These are phyloP conservation scores for Coendou prehensilis DNA, from an alignment of 2,797 vertebrate genomes.

Conservation along the genomic window DNA sequence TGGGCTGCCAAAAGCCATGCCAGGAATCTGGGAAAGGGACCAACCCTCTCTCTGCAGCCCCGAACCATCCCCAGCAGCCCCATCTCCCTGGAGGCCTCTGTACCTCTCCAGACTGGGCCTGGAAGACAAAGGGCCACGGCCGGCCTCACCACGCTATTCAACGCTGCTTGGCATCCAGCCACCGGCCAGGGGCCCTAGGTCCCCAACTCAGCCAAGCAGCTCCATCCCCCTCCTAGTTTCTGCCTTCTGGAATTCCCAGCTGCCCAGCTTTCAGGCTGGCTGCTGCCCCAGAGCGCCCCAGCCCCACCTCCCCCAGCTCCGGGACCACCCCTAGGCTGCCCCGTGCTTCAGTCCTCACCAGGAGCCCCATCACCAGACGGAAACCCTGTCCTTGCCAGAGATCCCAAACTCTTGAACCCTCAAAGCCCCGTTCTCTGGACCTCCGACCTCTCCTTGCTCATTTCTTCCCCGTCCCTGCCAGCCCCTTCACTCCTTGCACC, in stretches of 20 bases:
- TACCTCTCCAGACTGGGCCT: background rate
- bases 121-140: conserved; percentile 70
- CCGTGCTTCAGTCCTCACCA: background rate
- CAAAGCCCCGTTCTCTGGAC: background rate
- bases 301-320: background rate
- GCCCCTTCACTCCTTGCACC: too few relatives aligned
- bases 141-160: conserved; percentile 15
- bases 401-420: background rate
- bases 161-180: conserved; percentile 72
- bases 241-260: conserved; percentile 55
- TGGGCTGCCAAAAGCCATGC: conserved; percentile 64
- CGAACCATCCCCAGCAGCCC: conserved; percentile 7
- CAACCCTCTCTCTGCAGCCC: conserved; percentile 26
- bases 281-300: background rate
- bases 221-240: background rate
- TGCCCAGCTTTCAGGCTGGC: conserved; percentile 16
- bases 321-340: background rate
- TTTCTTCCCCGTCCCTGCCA: background rate
- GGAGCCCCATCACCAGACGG: background rate
- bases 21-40: conserved; percentile 68
- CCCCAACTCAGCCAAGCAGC: conserved; percentile 59
- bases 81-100: conserved; percentile 7
- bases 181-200: conserved; percentile 58
- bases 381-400: background rate
- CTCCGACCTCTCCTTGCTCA: background rate